Evolutionary conservation across 2,888 invertebrate genomes (phyloP), one percentile per base, ranked within the genome.

Genomic region (Cerceris ruficornis): DNA sequence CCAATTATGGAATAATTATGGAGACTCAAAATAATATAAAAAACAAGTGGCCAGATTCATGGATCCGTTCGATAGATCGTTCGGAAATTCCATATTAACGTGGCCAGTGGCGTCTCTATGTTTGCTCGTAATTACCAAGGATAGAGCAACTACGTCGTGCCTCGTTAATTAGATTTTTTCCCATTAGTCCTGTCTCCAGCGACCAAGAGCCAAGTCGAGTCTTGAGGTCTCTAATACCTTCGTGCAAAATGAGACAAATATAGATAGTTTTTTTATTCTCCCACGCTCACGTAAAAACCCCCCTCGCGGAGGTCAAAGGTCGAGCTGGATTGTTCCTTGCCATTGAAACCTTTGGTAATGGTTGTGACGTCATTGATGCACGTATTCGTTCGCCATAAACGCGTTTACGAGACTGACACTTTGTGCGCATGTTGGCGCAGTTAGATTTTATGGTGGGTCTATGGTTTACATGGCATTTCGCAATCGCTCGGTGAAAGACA

Each of bases 321-420:
- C 77, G 80, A 73, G 58, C 77, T 46, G 67, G 58, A 77, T 76
- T 75, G 58, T 66, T 69, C 69, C 50, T 72, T 41, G 58, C 55
- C 13, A 55, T 17, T 61, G 67, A 43, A 72, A 73, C 64, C 72
- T 28, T 41, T 43, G 59, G 67, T 81, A 80, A 81, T 82, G 66
- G 61, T 41, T 8, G 41, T 59, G 41, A 28, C 42, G 15, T 50
- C 60, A 61, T 58, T 55, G 70, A 70, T 74, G 76, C 55, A 60
- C 59, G 49, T n/a, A 50, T 70, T 65, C 76, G 57, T 52, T 57
- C 62, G 52, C 49, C 42, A 55, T 50, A 66, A 74, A 77, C 50
- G 66, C 54, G 57, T 41, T 28, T 28, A 28, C 28, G 28, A 28
- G 28, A 52, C 67, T 60, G 28, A 52, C 64, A 71, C 61, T 73